Base-by-base conservation (phyloP, 1,140 invertebrate species). In the Monochamus saltuarius region DNA sequence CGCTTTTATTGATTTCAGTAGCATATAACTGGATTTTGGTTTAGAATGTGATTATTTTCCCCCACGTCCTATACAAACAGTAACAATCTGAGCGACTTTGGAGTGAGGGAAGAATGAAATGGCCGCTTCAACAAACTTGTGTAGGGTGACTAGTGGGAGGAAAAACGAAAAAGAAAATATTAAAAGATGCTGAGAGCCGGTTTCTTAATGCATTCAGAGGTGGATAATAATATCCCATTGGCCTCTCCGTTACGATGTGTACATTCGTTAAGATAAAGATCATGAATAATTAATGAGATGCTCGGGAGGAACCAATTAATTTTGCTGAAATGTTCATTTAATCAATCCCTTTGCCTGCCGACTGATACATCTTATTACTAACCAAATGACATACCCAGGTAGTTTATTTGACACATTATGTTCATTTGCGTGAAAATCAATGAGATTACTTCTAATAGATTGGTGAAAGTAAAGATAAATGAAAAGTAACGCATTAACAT, bases 1-100 rank as follows among this genome's bases (percentile, higher is more conserved):
- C 75, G 81, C 79, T 83, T 83, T 83, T 83, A 83, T 83, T 83
- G 81, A 83, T 83, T 83, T 82, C 81, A 82, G 82, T 82, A 82
- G 82, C 80, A 79, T 78, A 81, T 82, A 82, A 81, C 79, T 77
- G 73, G 77, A 64, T 64, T 65, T 51, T 37, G 40, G 52, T 36
- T 66, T 59, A 73, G 74, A 74, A 49, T 71, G 74, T 74, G 68
- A 47, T 13, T 47, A 19, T 11, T 16, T 22, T 11, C 40, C 13
- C 13, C 11, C 22, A 22, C 45, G n/a, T 14, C 7, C n/a, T 16
- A 47, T 29, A 29, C 2, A 29, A 29, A 14, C 10, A 46, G 16
- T 46, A 14, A 46, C 43, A 46, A 19, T 46, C 43, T 46, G 14
- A 46, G n/a, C 16, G 4, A 4, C 0, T 19, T 17, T 19, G 43